Percentiles rank a stretch among this genome's conserved stretches.
phyloP scores from a whole-genome alignment of 2,113 vertebrate species.

The Hemiscyllium ocellatum region DNA sequence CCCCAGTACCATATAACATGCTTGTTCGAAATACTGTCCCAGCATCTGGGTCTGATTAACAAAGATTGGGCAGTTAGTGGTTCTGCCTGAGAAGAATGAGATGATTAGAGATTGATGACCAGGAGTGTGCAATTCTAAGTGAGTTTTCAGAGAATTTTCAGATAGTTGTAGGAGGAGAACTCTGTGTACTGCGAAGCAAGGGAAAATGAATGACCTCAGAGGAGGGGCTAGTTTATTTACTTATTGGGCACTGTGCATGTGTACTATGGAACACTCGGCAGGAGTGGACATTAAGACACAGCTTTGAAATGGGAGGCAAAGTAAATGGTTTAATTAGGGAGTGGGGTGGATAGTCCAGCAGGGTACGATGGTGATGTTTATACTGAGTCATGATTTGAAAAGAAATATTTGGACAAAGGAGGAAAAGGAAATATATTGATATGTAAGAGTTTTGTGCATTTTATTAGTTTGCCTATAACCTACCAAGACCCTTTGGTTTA shows the following conservation, averaged over 20 bases:
- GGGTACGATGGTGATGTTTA: not conserved
- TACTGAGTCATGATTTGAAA: not conserved
- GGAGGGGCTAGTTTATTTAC: too few species aligned
- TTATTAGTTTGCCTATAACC: not conserved
- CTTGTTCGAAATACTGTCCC: not conserved
- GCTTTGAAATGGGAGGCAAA: not conserved
- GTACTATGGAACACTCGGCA: too few species aligned
- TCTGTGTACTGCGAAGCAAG: not conserved
- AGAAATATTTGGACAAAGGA: not conserved
- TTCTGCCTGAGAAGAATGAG: not conserved
- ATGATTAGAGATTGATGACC: not conserved
- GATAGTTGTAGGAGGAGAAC: not conserved
- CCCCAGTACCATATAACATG: not conserved
- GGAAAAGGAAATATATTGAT: not conserved
- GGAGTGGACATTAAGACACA: too few species aligned
- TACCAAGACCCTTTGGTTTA: not conserved
- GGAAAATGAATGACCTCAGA: not conserved
- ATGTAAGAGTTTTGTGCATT: not conserved
- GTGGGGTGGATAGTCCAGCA: not conserved
- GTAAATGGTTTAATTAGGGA: not conserved
- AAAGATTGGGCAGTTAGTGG: not conserved
- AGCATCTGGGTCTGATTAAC: not conserved
- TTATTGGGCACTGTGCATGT: too few species aligned
- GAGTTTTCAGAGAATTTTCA: not conserved
- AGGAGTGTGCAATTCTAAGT: not conserved